Evolutionary conservation across 2,797 vertebrate species (phyloP).

Genomic region (Sebastes glaucus): DNA sequence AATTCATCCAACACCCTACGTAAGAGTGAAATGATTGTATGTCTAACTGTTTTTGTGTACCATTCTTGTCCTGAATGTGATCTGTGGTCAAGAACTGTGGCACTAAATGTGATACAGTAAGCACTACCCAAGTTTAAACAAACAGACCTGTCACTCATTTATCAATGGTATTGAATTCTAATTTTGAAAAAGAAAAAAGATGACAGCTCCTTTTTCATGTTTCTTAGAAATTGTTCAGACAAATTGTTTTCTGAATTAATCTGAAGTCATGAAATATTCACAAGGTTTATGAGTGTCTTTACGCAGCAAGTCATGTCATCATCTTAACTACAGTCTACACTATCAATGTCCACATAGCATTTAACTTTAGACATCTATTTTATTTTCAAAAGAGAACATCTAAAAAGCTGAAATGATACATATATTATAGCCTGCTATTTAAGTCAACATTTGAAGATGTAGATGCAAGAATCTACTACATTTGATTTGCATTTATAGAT

Average conservation of each 20-base stretch:
- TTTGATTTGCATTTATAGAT: background rate
- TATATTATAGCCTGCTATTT: no score
- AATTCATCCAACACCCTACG: background rate
- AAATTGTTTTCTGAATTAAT: background rate
- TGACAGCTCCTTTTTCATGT: fast-evolving
- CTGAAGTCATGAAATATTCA: background rate
- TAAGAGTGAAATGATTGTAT: background rate
- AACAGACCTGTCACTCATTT: no score
- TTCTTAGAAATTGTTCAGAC: fast-evolving
- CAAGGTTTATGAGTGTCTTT: background rate
- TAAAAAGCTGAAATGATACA: no score
- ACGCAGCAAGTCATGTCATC: background rate
- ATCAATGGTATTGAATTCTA: no score
- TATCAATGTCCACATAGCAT: no score
- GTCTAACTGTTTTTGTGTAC: background rate
- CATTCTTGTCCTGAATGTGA: background rate
- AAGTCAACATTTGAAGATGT: background rate
- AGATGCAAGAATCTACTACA: background rate
- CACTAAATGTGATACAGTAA: no score
- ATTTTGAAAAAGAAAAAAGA: background rate
- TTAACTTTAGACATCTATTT: no score
- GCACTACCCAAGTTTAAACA: no score
- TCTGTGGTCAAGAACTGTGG: background rate
- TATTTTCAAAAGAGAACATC: no score
- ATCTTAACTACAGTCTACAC: background rate